These are phyloP conservation scores for Istiophorus platypterus DNA, from an alignment of 2,113 vertebrate genomes.

Conservation along the genomic window DNA sequence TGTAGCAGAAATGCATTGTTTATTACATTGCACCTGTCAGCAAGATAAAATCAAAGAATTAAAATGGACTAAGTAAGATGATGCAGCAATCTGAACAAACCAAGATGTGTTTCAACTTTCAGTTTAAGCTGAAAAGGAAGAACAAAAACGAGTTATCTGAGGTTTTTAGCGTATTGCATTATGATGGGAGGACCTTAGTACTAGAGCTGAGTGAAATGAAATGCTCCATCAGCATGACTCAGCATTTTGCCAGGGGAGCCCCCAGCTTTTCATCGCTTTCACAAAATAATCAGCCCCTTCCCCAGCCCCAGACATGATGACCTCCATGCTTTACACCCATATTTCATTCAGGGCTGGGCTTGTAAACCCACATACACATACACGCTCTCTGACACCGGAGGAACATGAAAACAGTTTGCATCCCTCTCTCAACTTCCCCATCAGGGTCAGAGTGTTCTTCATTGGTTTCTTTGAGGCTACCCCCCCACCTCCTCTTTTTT, in stretches of 20 bases:
- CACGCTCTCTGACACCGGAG: slow-evolving; percentile 3
- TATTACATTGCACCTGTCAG: no score
- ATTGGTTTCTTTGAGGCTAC: slow-evolving; percentile 58
- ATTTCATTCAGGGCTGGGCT: slow-evolving; percentile 16
- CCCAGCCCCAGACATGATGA: slow-evolving; percentile 14
- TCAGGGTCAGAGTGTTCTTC: slow-evolving; percentile 3
- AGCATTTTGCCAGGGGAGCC: slow-evolving; percentile 55
- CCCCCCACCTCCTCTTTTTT: neutral
- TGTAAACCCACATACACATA: neutral
- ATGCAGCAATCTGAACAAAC: neutral
- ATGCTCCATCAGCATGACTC: slow-evolving; percentile 73
- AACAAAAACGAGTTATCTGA: neutral
- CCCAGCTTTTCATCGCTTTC: slow-evolving; percentile 37
- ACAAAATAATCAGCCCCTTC: slow-evolving; percentile 21
- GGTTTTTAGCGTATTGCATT: slow-evolving; percentile 23
- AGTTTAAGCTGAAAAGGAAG: neutral
- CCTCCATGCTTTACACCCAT: slow-evolving; percentile 41
- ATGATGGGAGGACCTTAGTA: slow-evolving; percentile 15
- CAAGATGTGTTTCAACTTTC: neutral
- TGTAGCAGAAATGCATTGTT: no score
- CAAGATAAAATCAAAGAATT: no score
- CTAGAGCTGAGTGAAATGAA: slow-evolving; percentile 40
- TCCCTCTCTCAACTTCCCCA: neutral
- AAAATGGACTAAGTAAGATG: no score
- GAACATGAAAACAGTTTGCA: neutral